These are phyloP conservation scores for Chiridota heheva DNA, from an alignment of 35 echinoderm and acorn worm genomes.

Conservation along the genomic window DNA sequence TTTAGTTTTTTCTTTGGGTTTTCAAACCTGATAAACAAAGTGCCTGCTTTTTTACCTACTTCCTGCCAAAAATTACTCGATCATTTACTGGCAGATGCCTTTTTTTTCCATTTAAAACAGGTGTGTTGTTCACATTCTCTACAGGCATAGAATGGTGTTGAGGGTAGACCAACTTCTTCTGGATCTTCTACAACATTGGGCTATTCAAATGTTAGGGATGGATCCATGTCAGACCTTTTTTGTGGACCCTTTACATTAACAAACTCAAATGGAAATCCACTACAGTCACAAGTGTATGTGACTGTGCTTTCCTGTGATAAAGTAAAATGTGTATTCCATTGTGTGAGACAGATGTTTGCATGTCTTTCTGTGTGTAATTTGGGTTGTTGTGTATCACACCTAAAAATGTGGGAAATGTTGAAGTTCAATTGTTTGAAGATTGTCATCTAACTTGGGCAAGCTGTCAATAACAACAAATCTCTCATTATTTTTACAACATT, in stretches of 20 bases:
- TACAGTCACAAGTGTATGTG: not conserved
- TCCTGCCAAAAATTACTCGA: no score
- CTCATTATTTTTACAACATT: conserved; percentile 11
- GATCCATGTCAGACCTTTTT: no score
- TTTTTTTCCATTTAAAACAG: no score
- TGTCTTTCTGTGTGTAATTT: not conserved
- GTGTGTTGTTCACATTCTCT: no score
- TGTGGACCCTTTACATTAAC: not conserved
- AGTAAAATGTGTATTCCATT: not conserved
- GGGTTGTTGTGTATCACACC: not conserved
- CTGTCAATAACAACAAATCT: conserved; percentile 7
- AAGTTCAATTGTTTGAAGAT: not conserved
- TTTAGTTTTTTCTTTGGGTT: no score
- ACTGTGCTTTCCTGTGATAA: not conserved
- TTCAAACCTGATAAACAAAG: no score
- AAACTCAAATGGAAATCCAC: not conserved
- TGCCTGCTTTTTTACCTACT: no score
- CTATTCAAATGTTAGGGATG: not conserved
- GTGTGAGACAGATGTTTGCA: not conserved
- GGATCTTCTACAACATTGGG: not conserved
- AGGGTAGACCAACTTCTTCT: not conserved
- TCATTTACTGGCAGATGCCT: no score
- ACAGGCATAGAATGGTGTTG: not conserved
- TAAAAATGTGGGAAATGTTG: not conserved
- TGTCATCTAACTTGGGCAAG: not conserved